Conservation (phyloP, 1,140 invertebrate species). For the Ylistrum balloti region DNA sequence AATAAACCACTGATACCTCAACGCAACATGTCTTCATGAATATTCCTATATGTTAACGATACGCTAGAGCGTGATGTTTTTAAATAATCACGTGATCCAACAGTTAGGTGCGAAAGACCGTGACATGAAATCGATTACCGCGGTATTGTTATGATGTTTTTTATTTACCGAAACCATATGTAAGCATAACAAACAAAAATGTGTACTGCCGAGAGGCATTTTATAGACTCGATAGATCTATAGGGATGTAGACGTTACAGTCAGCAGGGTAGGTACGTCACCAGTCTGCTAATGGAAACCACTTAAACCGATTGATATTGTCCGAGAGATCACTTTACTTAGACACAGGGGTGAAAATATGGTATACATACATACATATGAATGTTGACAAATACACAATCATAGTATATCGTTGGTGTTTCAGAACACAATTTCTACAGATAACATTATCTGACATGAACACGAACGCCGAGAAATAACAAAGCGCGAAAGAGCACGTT, state of each 20-base stretch:
- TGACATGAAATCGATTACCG: not conserved
- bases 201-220: not conserved
- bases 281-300: not conserved
- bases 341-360: not conserved
- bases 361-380: not conserved
- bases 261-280: not conserved
- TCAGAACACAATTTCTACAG: too few species aligned
- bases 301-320: not conserved
- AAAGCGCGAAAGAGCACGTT: too few species aligned
- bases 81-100: not conserved
- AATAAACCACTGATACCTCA: not conserved
- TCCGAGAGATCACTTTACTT: not conserved
- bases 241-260: not conserved
- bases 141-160: not conserved
- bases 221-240: not conserved
- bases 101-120: not conserved
- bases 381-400: not conserved
- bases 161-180: not conserved
- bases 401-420: not conserved
- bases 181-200: not conserved
- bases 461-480: too few species aligned
- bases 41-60: not conserved
- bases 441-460: too few species aligned
- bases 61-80: not conserved
- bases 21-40: not conserved